Percentiles rank a stretch among this genome's conserved stretches.
These are phyloP conservation scores for Tholera decimalis DNA, from an alignment of 2,888 invertebrate species.

Conservation along the genomic window DNA sequence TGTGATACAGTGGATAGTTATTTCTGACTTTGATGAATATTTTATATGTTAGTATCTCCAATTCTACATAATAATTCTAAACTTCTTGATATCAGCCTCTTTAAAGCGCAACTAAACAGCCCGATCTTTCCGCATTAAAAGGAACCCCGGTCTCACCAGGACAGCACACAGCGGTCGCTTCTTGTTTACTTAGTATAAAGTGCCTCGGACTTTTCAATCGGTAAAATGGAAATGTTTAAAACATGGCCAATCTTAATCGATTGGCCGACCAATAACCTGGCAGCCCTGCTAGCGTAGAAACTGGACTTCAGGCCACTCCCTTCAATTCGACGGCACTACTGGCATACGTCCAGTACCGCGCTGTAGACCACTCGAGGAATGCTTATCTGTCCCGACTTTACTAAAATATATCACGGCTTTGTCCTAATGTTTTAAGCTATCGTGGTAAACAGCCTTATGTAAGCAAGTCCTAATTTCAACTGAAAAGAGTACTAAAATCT, in stretches of 20 bases:
- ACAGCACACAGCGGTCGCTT: neutral
- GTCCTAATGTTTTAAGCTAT: slow-evolving; percentile 49
- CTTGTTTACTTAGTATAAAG: neutral
- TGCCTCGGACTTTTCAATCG: neutral
- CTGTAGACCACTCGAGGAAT: slow-evolving; percentile 50
- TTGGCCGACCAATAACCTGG: slow-evolving; percentile 45
- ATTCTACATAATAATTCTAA: no score
- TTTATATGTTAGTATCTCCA: no score
- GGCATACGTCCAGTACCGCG: slow-evolving; percentile 57
- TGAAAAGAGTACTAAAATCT: slow-evolving; percentile 27
- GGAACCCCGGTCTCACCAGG: no score
- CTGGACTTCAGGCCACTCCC: slow-evolving; percentile 41
- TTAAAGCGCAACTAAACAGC: no score
- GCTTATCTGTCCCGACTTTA: slow-evolving; percentile 59
- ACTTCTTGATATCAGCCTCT: no score
- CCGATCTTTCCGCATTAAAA: no score
- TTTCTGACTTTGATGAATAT: no score
- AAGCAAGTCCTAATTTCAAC: slow-evolving; percentile 26
- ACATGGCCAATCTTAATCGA: slow-evolving; percentile 33
- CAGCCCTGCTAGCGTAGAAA: slow-evolving; percentile 38
- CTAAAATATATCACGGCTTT: slow-evolving; percentile 57
- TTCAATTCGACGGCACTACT: slow-evolving; percentile 55
- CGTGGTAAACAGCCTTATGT: slow-evolving; percentile 51
- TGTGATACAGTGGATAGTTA: no score
- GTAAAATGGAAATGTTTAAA: slow-evolving; percentile 1